Base-by-base conservation (phyloP, 2,888 invertebrate species). In the Drosophila emarginata region DNA sequence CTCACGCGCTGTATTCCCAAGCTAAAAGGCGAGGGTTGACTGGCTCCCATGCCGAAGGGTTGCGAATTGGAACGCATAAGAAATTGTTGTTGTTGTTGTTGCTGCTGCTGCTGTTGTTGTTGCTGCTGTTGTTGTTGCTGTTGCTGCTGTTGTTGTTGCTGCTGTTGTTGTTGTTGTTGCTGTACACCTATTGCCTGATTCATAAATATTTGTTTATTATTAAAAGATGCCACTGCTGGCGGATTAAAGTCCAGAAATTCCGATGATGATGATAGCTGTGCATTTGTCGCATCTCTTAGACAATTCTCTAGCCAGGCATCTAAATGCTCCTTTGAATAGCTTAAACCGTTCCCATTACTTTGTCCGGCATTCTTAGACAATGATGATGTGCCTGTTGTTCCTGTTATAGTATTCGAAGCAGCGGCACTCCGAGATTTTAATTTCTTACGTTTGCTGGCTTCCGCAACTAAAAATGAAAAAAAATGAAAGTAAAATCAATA, bases 301-400 rank as follows among this genome's bases (percentile, higher is more conserved):
- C 92, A 92, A 60, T 89, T 92, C 79, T 92, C 92, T 26, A 92
- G 82, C 92, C 92, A 92, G 26, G 90, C 91, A 76, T 92, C 92
- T 58, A 92, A 78, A 74, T 91, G 91, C 75, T 91, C 90, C 85
- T 90, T 90, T 64, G 88, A 83, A 76, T 91, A 91, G 53, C 68
- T 28, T 50, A 26, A 32, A 1, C 82, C 76, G 50, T 68, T 70
- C n/a, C 74, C 78, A 62, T 78, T 84, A 56, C 71, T 77, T 53
- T 72, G 74, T 59, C 74, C 70, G 59, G 32, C 21, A 18, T 69
- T 64, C 18, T 32, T 18, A 6, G 76, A 18, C 23, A 67, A 12
- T 23, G 72, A 32, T 28, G 72, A 40, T n/a, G 63, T 11, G 14
- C 63, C 11, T 26, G 73, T 39, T 14, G 70, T 21, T 12, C 58